Evolutionary conservation across 2,113 vertebrate species (phyloP).

Genomic region (Crotalus horridus): DNA sequence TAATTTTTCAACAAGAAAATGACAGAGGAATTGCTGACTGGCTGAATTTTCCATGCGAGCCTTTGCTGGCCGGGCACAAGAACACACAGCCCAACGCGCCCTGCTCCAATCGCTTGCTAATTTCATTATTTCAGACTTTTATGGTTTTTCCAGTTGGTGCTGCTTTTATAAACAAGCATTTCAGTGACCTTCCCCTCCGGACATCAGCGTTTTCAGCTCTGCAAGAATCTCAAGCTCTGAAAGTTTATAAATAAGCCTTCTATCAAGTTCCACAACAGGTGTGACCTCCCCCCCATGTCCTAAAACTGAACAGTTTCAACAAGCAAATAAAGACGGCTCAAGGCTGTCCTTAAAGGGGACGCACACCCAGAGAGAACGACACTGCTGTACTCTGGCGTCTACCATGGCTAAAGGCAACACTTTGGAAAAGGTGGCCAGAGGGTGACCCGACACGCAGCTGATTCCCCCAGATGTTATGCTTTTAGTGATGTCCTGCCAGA

Average conservation of each 20-base stretch:
- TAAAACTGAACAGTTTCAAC: conserved; percentile 99
- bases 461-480: not conserved
- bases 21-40: conserved; percentile 59
- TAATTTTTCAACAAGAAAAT: conserved; percentile 48
- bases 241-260: conserved; percentile 99
- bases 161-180: conserved; percentile 96
- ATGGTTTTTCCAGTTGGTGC: conserved; percentile 92
- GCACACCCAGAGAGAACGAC: conserved; percentile 18
- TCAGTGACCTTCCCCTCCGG: conserved; percentile 85
- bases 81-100: conserved; percentile 53
- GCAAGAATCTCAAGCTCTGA: conserved; percentile 95
- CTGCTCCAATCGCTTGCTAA: conserved; percentile 82
- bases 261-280: conserved; percentile 99
- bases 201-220: conserved; percentile 93
- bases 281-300: conserved; percentile 96
- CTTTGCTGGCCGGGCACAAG: conserved; percentile 59
- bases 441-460: not conserved
- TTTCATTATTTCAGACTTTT: conserved; percentile 91
- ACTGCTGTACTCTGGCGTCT: not conserved
- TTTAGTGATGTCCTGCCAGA: not conserved
- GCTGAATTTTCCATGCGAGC: conserved; percentile 58
- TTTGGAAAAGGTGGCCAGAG: not conserved
- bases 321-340: conserved; percentile 72
- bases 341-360: conserved; percentile 74
- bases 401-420: not conserved